Evolutionary conservation across 2,797 vertebrate species (phyloP).

Genomic region (Lindbergichthys nudifrons): DNA sequence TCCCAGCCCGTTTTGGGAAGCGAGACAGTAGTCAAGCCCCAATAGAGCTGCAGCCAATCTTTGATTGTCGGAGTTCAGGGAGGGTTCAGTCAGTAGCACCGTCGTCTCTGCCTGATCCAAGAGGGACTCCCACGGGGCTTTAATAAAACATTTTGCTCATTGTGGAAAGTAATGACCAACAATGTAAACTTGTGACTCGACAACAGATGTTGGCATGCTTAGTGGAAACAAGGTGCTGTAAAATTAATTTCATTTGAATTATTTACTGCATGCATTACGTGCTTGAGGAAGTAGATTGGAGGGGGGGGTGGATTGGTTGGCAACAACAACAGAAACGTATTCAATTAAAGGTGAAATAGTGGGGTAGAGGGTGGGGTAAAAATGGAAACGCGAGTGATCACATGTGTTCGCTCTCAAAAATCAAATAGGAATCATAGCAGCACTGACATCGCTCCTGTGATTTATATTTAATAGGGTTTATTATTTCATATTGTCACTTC

Average conservation of each 20-base stretch:
- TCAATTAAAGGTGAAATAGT: conserved; percentile 88
- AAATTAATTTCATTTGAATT: conserved; percentile 90
- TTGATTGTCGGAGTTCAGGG: conserved; percentile 87
- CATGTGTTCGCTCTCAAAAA: conserved; percentile 84
- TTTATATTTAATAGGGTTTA: conserved; percentile 90
- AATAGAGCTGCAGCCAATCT: conserved; percentile 77
- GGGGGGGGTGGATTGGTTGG: conserved; percentile 73
- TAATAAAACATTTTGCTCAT: conserved; percentile 91
- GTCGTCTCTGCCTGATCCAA: conserved; percentile 85
- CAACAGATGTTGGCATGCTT: conserved; percentile 89
- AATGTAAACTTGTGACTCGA: conserved; percentile 88
- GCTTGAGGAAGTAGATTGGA: conserved; percentile 86
- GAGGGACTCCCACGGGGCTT: conserved; percentile 81
- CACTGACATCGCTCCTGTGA: conserved; percentile 82
- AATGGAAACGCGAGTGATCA: conserved; percentile 83
- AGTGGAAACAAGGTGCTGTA: conserved; percentile 86
- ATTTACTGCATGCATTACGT: conserved; percentile 90
- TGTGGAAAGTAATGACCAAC: conserved; percentile 91
- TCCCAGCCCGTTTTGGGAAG: conserved; percentile 71
- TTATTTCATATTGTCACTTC: conserved; percentile 90
- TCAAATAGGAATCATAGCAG: conserved; percentile 85
- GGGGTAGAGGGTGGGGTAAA: conserved; percentile 77
- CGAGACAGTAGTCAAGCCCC: conserved; percentile 75
- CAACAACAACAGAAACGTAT: conserved; percentile 85
- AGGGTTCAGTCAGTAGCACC: conserved; percentile 84